Evolutionary conservation across 2,113 vertebrate genomes (phyloP).

Genomic region (Pelusios castaneus): DNA sequence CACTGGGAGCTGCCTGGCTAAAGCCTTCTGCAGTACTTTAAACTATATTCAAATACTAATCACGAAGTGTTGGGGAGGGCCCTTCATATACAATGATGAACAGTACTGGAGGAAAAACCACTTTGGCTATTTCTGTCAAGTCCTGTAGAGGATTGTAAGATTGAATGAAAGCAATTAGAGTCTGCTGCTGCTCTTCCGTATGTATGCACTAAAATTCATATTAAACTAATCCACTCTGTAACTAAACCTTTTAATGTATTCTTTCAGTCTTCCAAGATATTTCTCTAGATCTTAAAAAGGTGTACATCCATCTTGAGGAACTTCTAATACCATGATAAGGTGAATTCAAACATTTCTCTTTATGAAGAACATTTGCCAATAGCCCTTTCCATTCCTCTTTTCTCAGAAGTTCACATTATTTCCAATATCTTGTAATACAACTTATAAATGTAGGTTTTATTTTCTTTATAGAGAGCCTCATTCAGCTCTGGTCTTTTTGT

Average conservation of each 20-base stretch:
- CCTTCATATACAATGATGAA: neutral
- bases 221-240: neutral
- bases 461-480: no score
- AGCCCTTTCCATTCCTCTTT: neutral
- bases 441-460: no score
- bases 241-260: neutral
- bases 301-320: neutral
- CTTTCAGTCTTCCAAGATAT: neutral
- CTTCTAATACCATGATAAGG: neutral
- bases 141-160: accelerated
- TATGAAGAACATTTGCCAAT: neutral
- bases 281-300: neutral
- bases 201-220: neutral
- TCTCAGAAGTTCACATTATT: neutral
- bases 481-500: no score
- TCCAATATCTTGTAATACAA: neutral
- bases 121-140: neutral
- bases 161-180: neutral
- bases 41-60: accelerated
- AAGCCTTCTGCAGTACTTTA: neutral
- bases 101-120: neutral
- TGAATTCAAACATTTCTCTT: neutral
- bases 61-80: accelerated
- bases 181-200: neutral
- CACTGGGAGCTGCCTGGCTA: neutral